Evolutionary conservation across 1,140 invertebrate genomes (phyloP).

Genomic region (Pogonomyrmex californicus): DNA sequence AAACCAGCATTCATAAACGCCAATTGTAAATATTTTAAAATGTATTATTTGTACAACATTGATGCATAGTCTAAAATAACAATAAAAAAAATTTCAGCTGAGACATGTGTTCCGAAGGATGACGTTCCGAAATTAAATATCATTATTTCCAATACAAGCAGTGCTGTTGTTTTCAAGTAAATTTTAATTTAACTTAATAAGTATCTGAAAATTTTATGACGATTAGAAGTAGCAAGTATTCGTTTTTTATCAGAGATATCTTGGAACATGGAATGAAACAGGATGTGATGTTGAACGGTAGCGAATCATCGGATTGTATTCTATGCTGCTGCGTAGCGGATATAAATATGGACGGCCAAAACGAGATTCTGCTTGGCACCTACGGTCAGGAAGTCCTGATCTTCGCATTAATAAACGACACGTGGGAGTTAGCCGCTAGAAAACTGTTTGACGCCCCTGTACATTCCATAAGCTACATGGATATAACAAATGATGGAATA

Average conservation of each 20-base stretch:
- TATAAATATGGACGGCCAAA: slow-evolving; percentile 91
- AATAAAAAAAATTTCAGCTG: slow-evolving; percentile 65
- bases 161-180: slow-evolving; percentile 89
- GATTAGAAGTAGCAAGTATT: slow-evolving; percentile 21
- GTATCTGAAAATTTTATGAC: slow-evolving; percentile 48
- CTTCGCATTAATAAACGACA: slow-evolving; percentile 87
- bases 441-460: slow-evolving; percentile 89
- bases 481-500: slow-evolving; percentile 91
- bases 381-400: slow-evolving; percentile 90
- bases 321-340: slow-evolving; percentile 89
- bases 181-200: slow-evolving; percentile 60
- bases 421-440: slow-evolving; percentile 86
- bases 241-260: slow-evolving; percentile 87
- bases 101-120: slow-evolving; percentile 24
- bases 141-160: slow-evolving; percentile 88
- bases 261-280: slow-evolving; percentile 87
- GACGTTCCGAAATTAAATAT: slow-evolving; percentile 86
- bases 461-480: slow-evolving; percentile 89
- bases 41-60: neutral
- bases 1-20: slow-evolving; percentile 75
- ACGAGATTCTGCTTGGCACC: slow-evolving; percentile 92
- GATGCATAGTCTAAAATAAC: neutral
- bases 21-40: slow-evolving; percentile 67
- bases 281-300: slow-evolving; percentile 86
- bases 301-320: slow-evolving; percentile 88